Conservation (phyloP, 2,888 invertebrate species). For the Andrena marginata region DNA sequence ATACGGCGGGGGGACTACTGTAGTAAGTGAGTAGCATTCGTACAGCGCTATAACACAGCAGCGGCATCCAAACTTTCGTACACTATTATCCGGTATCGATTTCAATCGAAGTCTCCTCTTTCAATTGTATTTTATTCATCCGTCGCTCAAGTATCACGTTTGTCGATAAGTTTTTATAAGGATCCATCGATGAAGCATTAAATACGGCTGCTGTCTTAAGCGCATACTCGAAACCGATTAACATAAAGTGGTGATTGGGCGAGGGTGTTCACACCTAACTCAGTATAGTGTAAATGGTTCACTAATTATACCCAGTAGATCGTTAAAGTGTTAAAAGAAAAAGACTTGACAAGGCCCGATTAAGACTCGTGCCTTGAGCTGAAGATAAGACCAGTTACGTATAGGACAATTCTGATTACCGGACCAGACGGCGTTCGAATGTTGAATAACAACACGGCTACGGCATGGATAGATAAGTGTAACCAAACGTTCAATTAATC, state of each 20-base stretch:
- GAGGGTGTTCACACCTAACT: constrained; percentile 75
- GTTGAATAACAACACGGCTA: neutral
- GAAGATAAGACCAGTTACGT: constrained; percentile 70
- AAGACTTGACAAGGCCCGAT: constrained; percentile 70
- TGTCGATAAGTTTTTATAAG: constrained; percentile 17
- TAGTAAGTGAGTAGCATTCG: constrained; percentile 48
- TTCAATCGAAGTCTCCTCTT: neutral
- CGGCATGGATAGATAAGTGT: constrained; percentile 1
- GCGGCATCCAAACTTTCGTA: constrained; percentile 31
- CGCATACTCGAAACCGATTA: constrained; percentile 72
- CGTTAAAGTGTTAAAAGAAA: constrained; percentile 64
- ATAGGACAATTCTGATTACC: constrained; percentile 50
- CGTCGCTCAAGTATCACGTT: constrained; percentile 20
- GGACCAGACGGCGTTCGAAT: constrained; percentile 30
- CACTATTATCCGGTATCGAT: neutral
- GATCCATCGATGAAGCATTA: constrained; percentile 13
- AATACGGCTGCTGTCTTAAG: constrained; percentile 70
- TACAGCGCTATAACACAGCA: constrained; percentile 57
- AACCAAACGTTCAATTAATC: constrained; percentile 44
- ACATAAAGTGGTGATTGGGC: constrained; percentile 74
- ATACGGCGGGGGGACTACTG: no score
- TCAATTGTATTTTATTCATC: constrained; percentile 14
- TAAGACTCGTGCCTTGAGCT: constrained; percentile 68
- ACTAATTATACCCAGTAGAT: constrained; percentile 76
- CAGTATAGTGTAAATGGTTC: constrained; percentile 77